Evolutionary conservation across 2,797 vertebrate genomes (phyloP).

Genomic region (Decapterus maruadsi): DNA sequence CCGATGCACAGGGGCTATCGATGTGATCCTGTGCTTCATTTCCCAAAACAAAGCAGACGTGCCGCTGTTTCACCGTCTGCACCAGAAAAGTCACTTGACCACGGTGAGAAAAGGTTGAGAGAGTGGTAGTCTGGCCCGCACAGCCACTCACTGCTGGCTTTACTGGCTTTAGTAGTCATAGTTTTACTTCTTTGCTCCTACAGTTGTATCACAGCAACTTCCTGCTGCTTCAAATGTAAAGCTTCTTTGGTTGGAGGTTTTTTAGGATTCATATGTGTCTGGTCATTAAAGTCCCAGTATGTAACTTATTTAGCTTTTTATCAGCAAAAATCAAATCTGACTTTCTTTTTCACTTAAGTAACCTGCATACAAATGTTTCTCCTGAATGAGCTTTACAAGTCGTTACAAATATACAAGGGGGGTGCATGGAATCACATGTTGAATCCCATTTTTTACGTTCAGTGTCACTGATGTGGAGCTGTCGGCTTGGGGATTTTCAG

Average conservation of each 20-base stretch:
- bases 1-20: conserved; percentile 36
- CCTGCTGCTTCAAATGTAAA: neutral
- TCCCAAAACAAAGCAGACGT: conserved; percentile 60
- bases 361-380: too few relatives aligned
- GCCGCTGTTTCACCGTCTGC: conserved; percentile 36
- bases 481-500: too few relatives aligned
- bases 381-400: too few relatives aligned
- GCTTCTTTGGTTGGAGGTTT: neutral
- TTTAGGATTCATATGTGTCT: too few relatives aligned
- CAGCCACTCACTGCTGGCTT: conserved; percentile 9
- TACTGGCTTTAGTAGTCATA: conserved; percentile 7
- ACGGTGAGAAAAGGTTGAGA: neutral
- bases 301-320: too few relatives aligned
- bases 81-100: conserved; percentile 15
- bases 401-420: too few relatives aligned
- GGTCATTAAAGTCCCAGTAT: too few relatives aligned
- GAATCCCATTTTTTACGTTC: too few relatives aligned
- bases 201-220: neutral
- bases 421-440: too few relatives aligned
- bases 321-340: too few relatives aligned
- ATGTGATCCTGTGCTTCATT: conserved; percentile 55
- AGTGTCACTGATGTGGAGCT: too few relatives aligned
- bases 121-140: neutral
- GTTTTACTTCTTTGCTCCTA: neutral
- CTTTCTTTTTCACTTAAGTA: too few relatives aligned